A percentile compares a stretch with the other conserved stretches of the same genome.
Conservation (phyloP, 30 jellyfish, hydroid and myxozoan species). For the Morbakka virulenta region DNA sequence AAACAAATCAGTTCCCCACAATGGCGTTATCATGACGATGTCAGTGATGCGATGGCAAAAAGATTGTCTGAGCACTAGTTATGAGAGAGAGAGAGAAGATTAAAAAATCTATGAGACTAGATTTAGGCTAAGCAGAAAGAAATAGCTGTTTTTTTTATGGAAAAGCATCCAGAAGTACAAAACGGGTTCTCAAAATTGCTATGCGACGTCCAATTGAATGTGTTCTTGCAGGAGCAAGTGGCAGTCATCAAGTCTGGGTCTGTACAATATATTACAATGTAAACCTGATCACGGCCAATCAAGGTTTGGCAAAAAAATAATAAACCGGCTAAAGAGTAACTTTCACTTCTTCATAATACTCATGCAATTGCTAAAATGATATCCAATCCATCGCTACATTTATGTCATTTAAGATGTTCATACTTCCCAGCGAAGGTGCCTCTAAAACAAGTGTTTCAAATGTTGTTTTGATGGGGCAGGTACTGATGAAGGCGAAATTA, state of each 20-base stretch:
- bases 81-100: too few relatives aligned
- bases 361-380: conserved; percentile 23
- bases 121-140: too few relatives aligned
- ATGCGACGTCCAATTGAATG: conserved; percentile 64
- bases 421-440: conserved; percentile 31
- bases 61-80: too few relatives aligned
- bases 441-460: conserved; percentile 7
- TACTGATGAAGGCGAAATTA: conserved; percentile 15
- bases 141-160: too few relatives aligned
- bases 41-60: too few relatives aligned
- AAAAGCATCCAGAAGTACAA: too few relatives aligned
- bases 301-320: too few relatives aligned
- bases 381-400: conserved; percentile 36
- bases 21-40: too few relatives aligned
- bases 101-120: too few relatives aligned
- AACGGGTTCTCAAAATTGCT: too few relatives aligned
- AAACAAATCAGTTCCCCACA: too few relatives aligned
- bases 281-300: conserved; percentile 51
- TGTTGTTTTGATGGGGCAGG: conserved; percentile 14
- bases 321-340: conserved; percentile 15
- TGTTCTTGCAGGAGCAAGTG: conserved; percentile 43
- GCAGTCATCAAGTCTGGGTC: conserved; percentile 62
- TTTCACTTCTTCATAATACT: conserved; percentile 1
- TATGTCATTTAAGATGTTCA: conserved; percentile 17
- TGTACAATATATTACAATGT: conserved; percentile 40